phyloP scores from a whole-genome alignment of 2,888 invertebrate species.

The Carterocephalus palaemon region DNA sequence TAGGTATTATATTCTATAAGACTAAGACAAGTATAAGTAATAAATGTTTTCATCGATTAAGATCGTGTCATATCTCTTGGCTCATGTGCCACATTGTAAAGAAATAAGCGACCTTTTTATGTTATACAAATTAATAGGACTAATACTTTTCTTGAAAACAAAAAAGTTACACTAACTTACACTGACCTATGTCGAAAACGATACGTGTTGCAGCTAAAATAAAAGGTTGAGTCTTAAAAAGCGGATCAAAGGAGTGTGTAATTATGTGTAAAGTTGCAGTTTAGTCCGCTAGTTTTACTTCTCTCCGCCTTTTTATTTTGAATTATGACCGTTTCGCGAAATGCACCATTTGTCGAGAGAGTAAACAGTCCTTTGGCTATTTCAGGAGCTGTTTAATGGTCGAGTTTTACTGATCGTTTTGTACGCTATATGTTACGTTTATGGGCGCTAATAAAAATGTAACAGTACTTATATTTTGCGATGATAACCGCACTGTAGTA shows the following conservation, averaged over 20 bases:
- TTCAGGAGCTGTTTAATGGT: slow-evolving; percentile 61
- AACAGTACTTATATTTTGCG: slow-evolving; percentile 36
- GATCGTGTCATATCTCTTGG: too few relatives aligned
- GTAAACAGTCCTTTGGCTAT: slow-evolving; percentile 56
- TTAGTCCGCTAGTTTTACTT: slow-evolving; percentile 34
- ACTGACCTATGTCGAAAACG: too few relatives aligned
- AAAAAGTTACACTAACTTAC: too few relatives aligned
- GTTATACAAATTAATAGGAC: too few relatives aligned
- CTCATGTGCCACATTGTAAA: too few relatives aligned
- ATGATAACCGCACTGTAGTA: slow-evolving; percentile 2
- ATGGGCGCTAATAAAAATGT: slow-evolving; percentile 57
- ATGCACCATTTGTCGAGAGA: slow-evolving; percentile 46
- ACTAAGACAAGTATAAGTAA: too few relatives aligned
- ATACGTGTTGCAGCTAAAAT: too few relatives aligned
- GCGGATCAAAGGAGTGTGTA: slow-evolving; percentile 49
- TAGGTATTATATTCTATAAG: too few relatives aligned
- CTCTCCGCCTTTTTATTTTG: slow-evolving; percentile 44
- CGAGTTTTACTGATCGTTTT: slow-evolving; percentile 61
- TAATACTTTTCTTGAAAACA: too few relatives aligned
- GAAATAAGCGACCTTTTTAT: too few relatives aligned
- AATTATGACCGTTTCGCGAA: slow-evolving; percentile 41
- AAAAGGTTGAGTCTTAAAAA: slow-evolving; percentile 32
- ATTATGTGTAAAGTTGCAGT: slow-evolving; percentile 60
- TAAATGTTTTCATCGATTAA: too few relatives aligned
- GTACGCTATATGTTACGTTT: slow-evolving; percentile 49